Evolutionary conservation across 2,888 invertebrate genomes (phyloP).

Genomic region (Ethmia dodecea): DNA sequence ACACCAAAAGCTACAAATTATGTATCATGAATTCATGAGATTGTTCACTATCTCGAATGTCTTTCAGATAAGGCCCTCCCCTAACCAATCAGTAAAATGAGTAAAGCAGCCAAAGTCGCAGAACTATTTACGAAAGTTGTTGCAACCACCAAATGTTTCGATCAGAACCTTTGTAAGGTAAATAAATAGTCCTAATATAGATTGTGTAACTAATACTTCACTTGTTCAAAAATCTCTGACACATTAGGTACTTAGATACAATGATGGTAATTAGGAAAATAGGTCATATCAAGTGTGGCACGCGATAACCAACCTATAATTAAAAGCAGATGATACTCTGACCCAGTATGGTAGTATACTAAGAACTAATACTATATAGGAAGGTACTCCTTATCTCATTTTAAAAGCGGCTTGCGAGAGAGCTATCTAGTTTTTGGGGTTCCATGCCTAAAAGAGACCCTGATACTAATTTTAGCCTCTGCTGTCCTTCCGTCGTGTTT

Average conservation of each 20-base stretch:
- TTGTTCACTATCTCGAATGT: no score
- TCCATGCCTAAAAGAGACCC: not conserved
- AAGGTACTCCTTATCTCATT: not conserved
- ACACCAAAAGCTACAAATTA: no score
- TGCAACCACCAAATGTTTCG: slow-evolving; percentile 60
- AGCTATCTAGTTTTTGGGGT: no score
- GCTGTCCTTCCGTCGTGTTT: not conserved
- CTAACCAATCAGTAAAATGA: not conserved
- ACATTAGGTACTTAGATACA: not conserved
- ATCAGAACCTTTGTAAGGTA: slow-evolving; percentile 63
- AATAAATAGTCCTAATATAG: no score
- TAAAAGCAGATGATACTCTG: no score
- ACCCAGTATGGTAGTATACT: no score
- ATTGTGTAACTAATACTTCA: no score
- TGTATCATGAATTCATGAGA: no score
- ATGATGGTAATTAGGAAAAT: not conserved
- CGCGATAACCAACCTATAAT: no score
- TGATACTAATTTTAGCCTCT: not conserved
- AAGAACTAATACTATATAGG: not conserved
- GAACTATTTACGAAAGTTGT: slow-evolving; percentile 60
- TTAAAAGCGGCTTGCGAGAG: no score
- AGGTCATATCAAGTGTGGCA: no score
- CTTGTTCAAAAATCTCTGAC: not conserved
- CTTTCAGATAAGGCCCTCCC: no score
- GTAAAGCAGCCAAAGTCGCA: slow-evolving; percentile 52